Evolutionary conservation across 2,797 vertebrate genomes (phyloP).

Genomic region (Halcyon leucocephala): DNA sequence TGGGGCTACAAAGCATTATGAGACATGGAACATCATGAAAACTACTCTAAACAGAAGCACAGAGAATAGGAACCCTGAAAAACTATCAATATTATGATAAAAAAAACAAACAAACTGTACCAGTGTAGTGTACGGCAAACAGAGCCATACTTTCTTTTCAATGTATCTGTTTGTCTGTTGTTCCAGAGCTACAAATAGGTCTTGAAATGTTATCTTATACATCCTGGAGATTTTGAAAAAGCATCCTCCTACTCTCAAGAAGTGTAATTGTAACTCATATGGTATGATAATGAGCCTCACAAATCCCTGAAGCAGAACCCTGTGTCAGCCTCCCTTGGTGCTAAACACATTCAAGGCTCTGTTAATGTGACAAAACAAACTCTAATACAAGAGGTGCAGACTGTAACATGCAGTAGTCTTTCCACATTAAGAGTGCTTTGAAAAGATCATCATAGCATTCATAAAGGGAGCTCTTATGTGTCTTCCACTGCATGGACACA

Average conservation of each 20-base stretch:
- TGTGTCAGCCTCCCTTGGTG: neutral
- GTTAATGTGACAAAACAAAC: neutral
- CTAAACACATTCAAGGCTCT: neutral
- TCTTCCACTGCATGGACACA: neutral
- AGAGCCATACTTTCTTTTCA: neutral
- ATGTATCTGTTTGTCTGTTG: neutral
- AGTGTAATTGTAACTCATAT: neutral
- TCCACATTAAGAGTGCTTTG: neutral
- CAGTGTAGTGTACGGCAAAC: neutral
- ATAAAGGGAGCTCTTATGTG: neutral
- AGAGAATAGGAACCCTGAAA: neutral
- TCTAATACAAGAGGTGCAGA: neutral
- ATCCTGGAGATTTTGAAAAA: slow-evolving; percentile 23
- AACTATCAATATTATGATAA: neutral
- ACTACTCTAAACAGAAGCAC: neutral
- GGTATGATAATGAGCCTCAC: neutral
- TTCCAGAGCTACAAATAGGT: neutral
- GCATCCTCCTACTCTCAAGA: neutral
- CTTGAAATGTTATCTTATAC: neutral
- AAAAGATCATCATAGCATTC: neutral
- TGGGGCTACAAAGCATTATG: neutral
- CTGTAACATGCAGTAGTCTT: neutral
- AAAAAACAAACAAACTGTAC: neutral
- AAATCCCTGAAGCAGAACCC: neutral
- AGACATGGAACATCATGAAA: neutral